These are phyloP conservation scores for Ceuthmochares aereus DNA, from an alignment of 2,113 vertebrate species.

Conservation along the genomic window DNA sequence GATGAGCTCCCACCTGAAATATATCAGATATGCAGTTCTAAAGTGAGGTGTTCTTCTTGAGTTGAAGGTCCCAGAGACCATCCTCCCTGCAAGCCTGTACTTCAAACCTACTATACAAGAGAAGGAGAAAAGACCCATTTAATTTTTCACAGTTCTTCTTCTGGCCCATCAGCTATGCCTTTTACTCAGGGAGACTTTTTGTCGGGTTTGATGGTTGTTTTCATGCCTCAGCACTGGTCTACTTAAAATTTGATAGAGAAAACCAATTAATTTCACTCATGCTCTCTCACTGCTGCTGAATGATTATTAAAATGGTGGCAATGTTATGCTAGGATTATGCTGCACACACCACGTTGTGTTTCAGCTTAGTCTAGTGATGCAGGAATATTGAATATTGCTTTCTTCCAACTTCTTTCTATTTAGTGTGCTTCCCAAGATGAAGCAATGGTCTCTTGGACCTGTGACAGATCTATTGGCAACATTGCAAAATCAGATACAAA, in stretches of 20 bases:
- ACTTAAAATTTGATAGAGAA: neutral
- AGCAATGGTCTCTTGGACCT: neutral
- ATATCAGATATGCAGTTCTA: neutral
- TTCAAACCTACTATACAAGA: neutral
- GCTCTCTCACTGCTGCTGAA: neutral
- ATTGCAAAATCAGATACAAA: neutral
- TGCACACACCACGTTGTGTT: neutral
- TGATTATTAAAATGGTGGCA: neutral
- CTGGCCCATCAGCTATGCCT: neutral
- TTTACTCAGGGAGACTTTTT: neutral
- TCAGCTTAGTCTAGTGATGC: neutral
- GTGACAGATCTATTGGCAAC: neutral
- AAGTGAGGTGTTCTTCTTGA: neutral
- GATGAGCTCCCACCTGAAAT: neutral
- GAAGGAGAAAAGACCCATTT: accelerated
- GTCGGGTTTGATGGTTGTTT: neutral
- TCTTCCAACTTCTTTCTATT: neutral
- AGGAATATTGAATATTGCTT: neutral
- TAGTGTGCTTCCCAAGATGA: neutral
- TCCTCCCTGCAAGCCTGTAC: neutral
- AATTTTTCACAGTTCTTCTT: neutral
- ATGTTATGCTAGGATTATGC: neutral
- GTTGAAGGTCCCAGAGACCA: neutral
- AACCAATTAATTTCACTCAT: neutral
- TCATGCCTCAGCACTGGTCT: neutral